A percentile compares a stretch with the other conserved stretches of the same genome.
phyloP scores from a whole-genome alignment of 2,888 invertebrate genomes.

The Lumbricus terrestris region DNA sequence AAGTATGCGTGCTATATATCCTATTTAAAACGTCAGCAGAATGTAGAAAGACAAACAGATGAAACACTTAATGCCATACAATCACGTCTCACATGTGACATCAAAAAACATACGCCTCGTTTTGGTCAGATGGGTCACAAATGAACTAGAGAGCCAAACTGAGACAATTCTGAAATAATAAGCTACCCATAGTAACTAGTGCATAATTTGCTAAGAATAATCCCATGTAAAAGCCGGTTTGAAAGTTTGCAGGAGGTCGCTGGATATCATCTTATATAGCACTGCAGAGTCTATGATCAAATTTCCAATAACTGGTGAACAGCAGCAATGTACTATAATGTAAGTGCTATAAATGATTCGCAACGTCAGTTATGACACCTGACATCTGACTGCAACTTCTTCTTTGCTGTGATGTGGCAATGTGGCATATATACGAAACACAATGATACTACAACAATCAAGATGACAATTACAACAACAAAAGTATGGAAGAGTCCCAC shows the following conservation, averaged over 20 bases:
- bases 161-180: neutral
- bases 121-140: no score
- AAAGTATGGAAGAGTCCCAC: neutral
- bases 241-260: neutral
- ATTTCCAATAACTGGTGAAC: neutral
- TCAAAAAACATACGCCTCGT: no score
- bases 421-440: neutral
- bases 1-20: no score
- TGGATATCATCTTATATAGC: no score
- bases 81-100: no score
- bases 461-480: neutral
- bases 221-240: neutral
- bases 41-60: no score
- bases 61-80: no score
- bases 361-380: no score
- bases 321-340: neutral
- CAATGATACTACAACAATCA: neutral
- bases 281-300: neutral
- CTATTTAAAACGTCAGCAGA: no score
- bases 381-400: neutral
- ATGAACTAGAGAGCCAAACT: no score
- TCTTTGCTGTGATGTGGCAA: neutral
- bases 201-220: neutral
- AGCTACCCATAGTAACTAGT: neutral
- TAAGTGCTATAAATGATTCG: no score